Percentiles rank a stretch among this genome's conserved stretches.
Conservation (phyloP, 2,888 invertebrate species). For the Rhingia rostrata region DNA sequence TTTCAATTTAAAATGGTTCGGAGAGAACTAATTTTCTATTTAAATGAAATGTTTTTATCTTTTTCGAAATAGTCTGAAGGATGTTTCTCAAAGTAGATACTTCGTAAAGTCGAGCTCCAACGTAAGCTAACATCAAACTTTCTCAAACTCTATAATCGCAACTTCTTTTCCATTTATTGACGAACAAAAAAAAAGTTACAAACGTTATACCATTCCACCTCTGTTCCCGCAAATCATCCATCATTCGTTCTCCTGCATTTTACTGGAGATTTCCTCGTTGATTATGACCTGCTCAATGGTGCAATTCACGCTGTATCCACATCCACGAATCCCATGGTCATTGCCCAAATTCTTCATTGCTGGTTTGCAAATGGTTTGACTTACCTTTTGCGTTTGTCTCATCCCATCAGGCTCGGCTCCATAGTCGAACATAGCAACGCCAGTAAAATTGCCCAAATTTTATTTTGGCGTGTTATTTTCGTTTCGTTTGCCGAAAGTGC, state of each 20-base stretch:
- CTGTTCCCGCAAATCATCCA: background rate
- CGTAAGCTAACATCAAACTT: background rate
- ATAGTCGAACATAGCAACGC: slow-evolving; percentile 18
- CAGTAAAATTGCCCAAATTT: slow-evolving; percentile 58
- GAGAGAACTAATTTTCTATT: no score
- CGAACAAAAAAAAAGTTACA: background rate
- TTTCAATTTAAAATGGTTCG: no score
- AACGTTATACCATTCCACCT: slow-evolving; percentile 18
- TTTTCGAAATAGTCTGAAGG: background rate
- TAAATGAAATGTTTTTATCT: no score
- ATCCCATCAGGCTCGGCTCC: slow-evolving; percentile 3
- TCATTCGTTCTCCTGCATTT: slow-evolving; percentile 22
- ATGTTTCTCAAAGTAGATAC: background rate
- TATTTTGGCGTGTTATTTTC: slow-evolving; percentile 54
- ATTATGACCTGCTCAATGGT: slow-evolving; percentile 42
- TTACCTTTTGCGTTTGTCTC: background rate
- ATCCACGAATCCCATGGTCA: slow-evolving; percentile 13
- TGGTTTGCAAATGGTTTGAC: slow-evolving; percentile 2
- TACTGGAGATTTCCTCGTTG: slow-evolving; percentile 33
- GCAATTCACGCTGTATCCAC: slow-evolving; percentile 39
- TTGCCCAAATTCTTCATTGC: slow-evolving; percentile 27
- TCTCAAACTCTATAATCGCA: background rate
- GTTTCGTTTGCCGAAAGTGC: slow-evolving; percentile 66
- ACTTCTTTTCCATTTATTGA: background rate
- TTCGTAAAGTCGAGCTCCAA: background rate